Conservation (phyloP, 2,113 vertebrate genomes). For the Acrocephalus arundinaceus region DNA sequence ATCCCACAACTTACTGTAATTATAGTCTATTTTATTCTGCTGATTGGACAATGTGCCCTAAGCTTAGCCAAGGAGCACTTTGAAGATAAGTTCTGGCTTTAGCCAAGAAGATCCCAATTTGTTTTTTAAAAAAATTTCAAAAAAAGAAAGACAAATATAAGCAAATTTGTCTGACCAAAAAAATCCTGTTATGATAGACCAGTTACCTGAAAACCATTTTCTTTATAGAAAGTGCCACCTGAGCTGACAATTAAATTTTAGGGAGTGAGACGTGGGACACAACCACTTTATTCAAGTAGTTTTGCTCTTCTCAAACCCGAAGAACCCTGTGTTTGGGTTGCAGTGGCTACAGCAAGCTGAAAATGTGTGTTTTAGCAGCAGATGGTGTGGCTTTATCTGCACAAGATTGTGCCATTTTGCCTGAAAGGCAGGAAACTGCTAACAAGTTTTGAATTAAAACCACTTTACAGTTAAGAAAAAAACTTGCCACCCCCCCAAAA, state of each 20-base stretch:
- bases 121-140: background rate
- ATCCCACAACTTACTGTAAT: background rate
- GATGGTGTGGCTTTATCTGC: background rate
- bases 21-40: background rate
- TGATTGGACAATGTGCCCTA: background rate
- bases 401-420: background rate
- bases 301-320: background rate
- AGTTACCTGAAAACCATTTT: slow-evolving; percentile 7
- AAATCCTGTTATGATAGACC: background rate
- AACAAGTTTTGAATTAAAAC: background rate
- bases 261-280: background rate
- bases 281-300: background rate
- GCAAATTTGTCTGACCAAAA: background rate
- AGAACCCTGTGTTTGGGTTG: background rate
- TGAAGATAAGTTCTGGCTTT: background rate
- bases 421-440: background rate
- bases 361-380: background rate
- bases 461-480: background rate
- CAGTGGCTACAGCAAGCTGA: background rate
- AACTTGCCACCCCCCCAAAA: background rate
- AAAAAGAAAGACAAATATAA: background rate
- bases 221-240: slow-evolving; percentile 8
- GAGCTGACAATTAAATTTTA: background rate
- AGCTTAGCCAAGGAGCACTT: background rate
- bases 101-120: background rate